Evolutionary conservation across 2,113 vertebrate species (phyloP), one percentile per base, ranked within the genome.

Genomic region (Lontra canadensis): DNA sequence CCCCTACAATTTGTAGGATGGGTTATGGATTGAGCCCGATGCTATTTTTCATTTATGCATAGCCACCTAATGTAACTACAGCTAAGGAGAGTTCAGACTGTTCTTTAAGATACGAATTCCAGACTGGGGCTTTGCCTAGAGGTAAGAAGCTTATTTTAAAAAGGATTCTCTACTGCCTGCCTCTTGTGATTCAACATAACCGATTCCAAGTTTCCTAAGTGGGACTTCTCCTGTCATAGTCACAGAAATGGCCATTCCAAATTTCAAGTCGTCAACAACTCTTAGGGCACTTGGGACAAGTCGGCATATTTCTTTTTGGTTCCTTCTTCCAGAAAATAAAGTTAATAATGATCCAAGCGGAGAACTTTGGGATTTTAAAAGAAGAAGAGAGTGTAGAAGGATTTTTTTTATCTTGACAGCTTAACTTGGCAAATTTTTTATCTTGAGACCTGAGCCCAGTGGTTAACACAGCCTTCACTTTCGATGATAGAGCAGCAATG

Each of bases 281-380:
- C 44, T 65, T 89, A 76, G n/a, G 55, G 14, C 8, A 29, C 42
- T 57, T 44, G 78, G 76, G 25, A 55, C 52, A 88, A 63, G 52
- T 88, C 17, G 20, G 55, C 20, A 1, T 89, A 74, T 96, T 84
- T 31, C 34, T 63, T 69, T 97, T 63, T 42, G 7, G 59, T 59
- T 92, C 31, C n/a, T 85, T 95, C 85, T 93, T 88, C 44, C 18
- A 74, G 55, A 84, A 97, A 97, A 71, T 31, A 39, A 76, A 95
- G 49, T 49, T 49, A 90, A 88, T 90, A 47, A 26, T 42, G 29
- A 87, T 31, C 25, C 29, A 82, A 63, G 39, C 10, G 29, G 69
- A 90, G 8, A 2, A 79, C n/a, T 69, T 78, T 21, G 78, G 29
- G 44, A 83, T 65, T 89, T 90, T 79, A 63, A 96, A 92, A 34